Percentiles rank a stretch among this genome's conserved stretches.
Evolutionary conservation across 1,140 invertebrate genomes (phyloP).

Genomic region (Ladona fulva): DNA sequence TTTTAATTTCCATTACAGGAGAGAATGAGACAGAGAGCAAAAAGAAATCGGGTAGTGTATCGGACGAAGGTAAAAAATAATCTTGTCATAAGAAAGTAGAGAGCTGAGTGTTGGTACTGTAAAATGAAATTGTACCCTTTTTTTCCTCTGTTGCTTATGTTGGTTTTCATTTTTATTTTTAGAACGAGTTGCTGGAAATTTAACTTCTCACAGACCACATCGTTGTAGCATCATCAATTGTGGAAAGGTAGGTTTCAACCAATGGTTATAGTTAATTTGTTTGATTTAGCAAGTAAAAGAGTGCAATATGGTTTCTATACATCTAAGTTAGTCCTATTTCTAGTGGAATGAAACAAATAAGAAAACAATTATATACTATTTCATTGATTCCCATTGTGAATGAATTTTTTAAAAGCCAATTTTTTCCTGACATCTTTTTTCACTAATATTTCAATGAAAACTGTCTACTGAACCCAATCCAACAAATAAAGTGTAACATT

Average conservation of each 20-base stretch:
- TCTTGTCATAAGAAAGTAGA: neutral
- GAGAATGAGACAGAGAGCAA: constrained; percentile 34
- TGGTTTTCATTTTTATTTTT: constrained; percentile 19
- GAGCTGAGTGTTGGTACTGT: neutral
- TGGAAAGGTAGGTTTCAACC: constrained; percentile 53
- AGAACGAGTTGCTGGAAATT: constrained; percentile 26
- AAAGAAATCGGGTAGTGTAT: constrained; percentile 42
- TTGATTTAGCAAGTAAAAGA: too few relatives aligned
- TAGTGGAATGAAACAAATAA: too few relatives aligned
- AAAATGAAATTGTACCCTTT: constrained; percentile 10
- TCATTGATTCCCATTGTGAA: too few relatives aligned
- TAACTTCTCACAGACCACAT: constrained; percentile 65
- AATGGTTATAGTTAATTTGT: too few relatives aligned
- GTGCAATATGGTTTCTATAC: too few relatives aligned
- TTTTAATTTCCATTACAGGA: constrained; percentile 15
- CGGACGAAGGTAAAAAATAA: constrained; percentile 29
- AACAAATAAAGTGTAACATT: too few relatives aligned
- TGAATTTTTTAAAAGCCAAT: too few relatives aligned
- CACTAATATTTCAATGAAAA: too few relatives aligned
- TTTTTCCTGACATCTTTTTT: too few relatives aligned
- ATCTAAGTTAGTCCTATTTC: too few relatives aligned
- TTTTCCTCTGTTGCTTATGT: neutral
- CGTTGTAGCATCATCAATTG: constrained; percentile 83
- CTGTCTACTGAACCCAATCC: too few relatives aligned
- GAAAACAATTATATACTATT: too few relatives aligned